phyloP scores from a whole-genome alignment of 2,888 invertebrate genomes.

The Pegoplata infirma region DNA sequence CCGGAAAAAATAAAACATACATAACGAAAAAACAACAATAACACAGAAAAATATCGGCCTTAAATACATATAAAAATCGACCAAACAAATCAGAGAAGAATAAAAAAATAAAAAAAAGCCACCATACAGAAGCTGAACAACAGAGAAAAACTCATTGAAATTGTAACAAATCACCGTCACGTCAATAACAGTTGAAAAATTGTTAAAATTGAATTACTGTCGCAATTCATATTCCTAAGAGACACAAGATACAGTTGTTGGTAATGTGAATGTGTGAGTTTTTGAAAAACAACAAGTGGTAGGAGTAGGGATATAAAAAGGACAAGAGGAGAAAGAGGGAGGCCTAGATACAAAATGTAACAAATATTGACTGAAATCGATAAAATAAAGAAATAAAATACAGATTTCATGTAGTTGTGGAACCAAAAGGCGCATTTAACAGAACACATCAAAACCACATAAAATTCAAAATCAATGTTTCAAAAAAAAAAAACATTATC shows the following conservation, averaged over 20 bases:
- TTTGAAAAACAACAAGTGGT: not conserved
- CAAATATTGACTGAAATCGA: not conserved
- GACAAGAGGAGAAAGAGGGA: no score
- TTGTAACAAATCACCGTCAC: constrained; percentile 75
- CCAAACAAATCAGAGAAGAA: not conserved
- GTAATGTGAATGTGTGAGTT: not conserved
- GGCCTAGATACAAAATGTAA: no score
- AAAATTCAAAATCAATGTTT: constrained; percentile 59
- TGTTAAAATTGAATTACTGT: constrained; percentile 75
- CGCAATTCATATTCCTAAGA: constrained; percentile 65
- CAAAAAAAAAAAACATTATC: constrained; percentile 24
- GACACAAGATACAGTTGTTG: constrained; percentile 32
- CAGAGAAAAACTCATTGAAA: constrained; percentile 60
- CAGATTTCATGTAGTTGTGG: constrained; percentile 14
- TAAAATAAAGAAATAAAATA: not conserved
- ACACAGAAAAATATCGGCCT: constrained; percentile 1
- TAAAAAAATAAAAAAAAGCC: not conserved
- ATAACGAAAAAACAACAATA: no score
- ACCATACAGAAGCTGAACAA: not conserved
- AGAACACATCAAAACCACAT: constrained; percentile 59
- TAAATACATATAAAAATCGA: not conserved
- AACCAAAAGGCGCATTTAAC: constrained; percentile 51
- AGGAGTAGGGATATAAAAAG: not conserved
- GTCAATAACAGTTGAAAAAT: constrained; percentile 77
- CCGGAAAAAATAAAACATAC: not conserved